Conservation (phyloP, 2,113 vertebrate species). For the Sterna hirundo region DNA sequence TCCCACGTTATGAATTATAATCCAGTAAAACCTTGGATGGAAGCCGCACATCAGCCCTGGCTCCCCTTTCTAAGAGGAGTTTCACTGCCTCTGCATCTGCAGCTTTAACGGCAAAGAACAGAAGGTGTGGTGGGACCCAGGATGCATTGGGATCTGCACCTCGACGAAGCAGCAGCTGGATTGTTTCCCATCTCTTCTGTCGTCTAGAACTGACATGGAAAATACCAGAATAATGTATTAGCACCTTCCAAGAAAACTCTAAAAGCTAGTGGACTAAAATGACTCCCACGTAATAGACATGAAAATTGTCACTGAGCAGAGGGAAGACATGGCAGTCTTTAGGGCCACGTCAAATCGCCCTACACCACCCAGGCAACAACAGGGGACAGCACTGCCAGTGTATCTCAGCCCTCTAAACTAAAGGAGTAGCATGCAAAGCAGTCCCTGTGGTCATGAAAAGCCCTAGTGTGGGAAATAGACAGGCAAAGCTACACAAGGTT, state of each 20-base stretch:
- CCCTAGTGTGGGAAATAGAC: not conserved
- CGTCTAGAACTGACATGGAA: slow-evolving; percentile 58
- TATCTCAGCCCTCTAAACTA: not conserved
- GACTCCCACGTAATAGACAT: not conserved
- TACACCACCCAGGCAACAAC: not conserved
- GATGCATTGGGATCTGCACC: slow-evolving; percentile 85
- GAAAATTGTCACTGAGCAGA: not conserved
- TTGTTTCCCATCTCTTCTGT: slow-evolving; percentile 70
- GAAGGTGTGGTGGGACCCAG: slow-evolving; percentile 74
- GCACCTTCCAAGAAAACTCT: not conserved
- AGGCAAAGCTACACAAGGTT: not conserved
- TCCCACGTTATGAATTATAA: not conserved
- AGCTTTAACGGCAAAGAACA: slow-evolving; percentile 84
- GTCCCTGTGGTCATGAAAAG: not conserved
- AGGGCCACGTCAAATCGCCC: not conserved
- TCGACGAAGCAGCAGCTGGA: slow-evolving; percentile 77
- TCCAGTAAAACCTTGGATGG: slow-evolving; percentile 63
- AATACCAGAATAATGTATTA: not conserved
- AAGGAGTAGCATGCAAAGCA: not conserved
- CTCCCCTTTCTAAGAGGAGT: slow-evolving; percentile 78
- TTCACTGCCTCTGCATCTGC: slow-evolving; percentile 74
- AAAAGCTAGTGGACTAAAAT: not conserved
- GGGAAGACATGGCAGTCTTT: not conserved
- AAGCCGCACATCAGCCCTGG: slow-evolving; percentile 77
- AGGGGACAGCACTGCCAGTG: not conserved